Percentiles rank a stretch among this genome's conserved stretches.
Evolutionary conservation across 2,797 vertebrate genomes (phyloP).

Genomic region (Anabacerthia variegaticeps): DNA sequence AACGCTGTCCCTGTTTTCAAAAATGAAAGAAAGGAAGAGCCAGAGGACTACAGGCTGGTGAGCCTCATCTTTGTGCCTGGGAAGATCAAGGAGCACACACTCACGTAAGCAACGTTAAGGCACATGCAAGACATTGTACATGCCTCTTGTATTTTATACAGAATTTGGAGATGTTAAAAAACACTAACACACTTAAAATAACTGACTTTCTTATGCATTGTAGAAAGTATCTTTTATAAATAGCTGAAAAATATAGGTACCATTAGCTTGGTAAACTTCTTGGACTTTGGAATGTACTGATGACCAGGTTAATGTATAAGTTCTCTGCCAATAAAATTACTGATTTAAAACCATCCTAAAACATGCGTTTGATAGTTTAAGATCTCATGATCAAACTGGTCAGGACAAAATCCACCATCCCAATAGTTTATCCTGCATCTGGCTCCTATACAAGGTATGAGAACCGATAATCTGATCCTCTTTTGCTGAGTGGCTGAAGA

Average conservation of each 20-base stretch:
- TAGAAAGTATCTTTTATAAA: background rate
- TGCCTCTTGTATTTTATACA: background rate
- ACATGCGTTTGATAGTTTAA: background rate
- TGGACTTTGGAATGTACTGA: background rate
- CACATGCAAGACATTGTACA: background rate
- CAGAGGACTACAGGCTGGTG: background rate
- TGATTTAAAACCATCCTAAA: background rate
- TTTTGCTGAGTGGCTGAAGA: background rate
- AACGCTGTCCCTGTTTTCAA: background rate
- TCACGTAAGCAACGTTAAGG: background rate
- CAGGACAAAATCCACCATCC: background rate
- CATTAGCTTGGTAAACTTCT: background rate
- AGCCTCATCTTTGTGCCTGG: background rate
- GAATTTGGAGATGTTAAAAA: background rate
- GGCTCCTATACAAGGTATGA: background rate
- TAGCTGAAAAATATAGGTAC: background rate
- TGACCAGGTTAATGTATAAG: background rate
- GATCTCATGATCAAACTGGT: background rate
- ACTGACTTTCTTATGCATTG: background rate
- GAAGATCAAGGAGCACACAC: background rate
- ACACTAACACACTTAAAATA: background rate
- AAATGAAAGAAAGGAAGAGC: background rate
- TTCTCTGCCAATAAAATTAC: background rate
- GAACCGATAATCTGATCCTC: background rate
- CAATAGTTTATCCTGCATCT: background rate